Base-by-base conservation (phyloP, 37 sponge, comb jelly and placozoan genomes). In the Amphimedon queenslandica region DNA sequence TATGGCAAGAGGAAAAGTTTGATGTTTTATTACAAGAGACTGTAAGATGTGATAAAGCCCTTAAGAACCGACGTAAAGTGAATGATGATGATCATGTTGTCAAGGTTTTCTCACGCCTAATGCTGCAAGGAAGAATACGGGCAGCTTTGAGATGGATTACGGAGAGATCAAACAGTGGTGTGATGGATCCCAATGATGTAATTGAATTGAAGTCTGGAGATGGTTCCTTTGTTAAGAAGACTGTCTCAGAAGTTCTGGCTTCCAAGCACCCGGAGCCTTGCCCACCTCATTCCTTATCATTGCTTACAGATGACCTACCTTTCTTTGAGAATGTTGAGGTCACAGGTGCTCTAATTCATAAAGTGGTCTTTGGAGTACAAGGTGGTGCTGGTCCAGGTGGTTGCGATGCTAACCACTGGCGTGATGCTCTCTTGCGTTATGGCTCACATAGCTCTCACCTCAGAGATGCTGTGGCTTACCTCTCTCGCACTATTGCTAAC, bases 1-100 rank as follows among this genome's bases (percentile, higher is more conserved):
- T 73, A 32, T 73, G 74, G 58, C 53, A 25, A 56, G 30, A 58
- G 13, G 58, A 58, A 29, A 29, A 55, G n/a, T 73, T 70, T 66
- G 67, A 66, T 66, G 32, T 5, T 30, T 30, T 66, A n/a, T 24
- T 70, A 24, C 42, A 40, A 23, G 71, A 70, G 43, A 23, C 23
- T 71, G 42, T 53, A 47, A 39, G 72, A 27, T 71, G 72, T 71
- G 29, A 42, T 71, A 71, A 51, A 25, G 53, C 53, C 13, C 53
- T 47, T 13, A 47, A 47, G 13, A 8, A 47, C 53, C 8, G 13
- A 47, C 8, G 53, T 8, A 47, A 47, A 13, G 8, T 13, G 13
- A 47, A 18, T 47, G 53, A 47, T 13, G 13, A 13, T 47, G 53
- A 8, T 47, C 13, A 47, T 18, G 53, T 47, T 47, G 53, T n/a